Evolutionary conservation across 1,140 invertebrate genomes (phyloP), one percentile per base, ranked within the genome.

Genomic region (Lepidurus packardi): DNA sequence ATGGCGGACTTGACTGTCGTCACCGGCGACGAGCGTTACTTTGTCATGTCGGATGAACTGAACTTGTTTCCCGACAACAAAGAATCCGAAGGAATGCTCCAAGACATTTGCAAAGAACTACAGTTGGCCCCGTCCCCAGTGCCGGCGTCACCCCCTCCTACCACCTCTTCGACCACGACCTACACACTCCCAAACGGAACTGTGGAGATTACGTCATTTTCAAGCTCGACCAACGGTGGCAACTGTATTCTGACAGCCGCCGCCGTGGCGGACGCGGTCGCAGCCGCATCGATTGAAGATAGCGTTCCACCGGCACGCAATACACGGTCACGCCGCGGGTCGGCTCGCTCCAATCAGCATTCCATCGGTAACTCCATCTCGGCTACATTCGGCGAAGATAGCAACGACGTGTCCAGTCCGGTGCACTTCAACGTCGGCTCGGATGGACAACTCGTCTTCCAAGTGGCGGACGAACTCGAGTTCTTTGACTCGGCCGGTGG

Each of bases 41-140:
- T 65, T 21, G 53, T 65, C 53, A 65, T 65, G 53, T 65, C 53
- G 53, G 53, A 65, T 13, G 53, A 65, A 21, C 13, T 65, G 0
- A 65, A 65, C 53, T n/a, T 65, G 16, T 65, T 65, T 21, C 53
- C 53, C 13, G n/a, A 65, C 53, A 65, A 65, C 13, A 65, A 65
- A 65, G 53, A 65, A 65, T 65, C 53, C 53, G 53, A 65, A 16
- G 53, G 53, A 7, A 65, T 65, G 53, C 53, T 65, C 9, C 53
- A 65, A 16, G 53, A 65, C n/a, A 65, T 65, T 16, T 65, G 53
- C 8, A 65, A 65, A 65, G 53, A 65, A 16, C 53, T 65, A 7
- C 53, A 65, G 13, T 21, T 65, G 4, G 8, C 53, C 53, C 53
- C 16, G 3, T 7, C 53, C 53, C 53, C 53, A 4, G 53, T 21